These are phyloP conservation scores for Morone chrysops DNA, from an alignment of 2,113 vertebrate species.

Conservation along the genomic window DNA sequence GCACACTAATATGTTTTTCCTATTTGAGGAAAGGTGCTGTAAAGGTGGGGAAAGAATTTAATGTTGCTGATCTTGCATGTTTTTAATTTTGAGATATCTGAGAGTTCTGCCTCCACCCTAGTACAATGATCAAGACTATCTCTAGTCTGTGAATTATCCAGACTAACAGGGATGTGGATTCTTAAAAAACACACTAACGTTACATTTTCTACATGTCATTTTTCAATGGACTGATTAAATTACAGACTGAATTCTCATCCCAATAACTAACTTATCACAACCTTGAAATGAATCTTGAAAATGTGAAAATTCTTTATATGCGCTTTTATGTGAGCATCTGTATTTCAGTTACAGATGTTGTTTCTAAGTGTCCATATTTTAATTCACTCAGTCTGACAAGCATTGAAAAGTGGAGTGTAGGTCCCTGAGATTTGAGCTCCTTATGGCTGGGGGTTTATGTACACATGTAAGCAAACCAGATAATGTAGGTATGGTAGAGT, in stretches of 20 bases:
- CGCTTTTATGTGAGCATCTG: neutral
- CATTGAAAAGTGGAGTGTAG: constrained; percentile 2
- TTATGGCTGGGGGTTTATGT: constrained; percentile 6
- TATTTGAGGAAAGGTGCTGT: neutral
- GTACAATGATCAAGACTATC: neutral
- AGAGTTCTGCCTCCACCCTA: neutral
- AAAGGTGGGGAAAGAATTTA: neutral
- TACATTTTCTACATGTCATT: neutral
- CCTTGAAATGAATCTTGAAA: too few species aligned
- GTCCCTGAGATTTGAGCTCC: constrained; percentile 53
- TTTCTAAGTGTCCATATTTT: neutral
- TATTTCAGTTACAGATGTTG: neutral
- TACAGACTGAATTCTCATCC: neutral
- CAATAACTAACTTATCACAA: neutral
- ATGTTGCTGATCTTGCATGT: neutral
- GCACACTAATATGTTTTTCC: neutral
- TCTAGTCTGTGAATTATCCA: neutral
- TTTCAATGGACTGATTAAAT: neutral
- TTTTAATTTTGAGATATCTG: neutral
- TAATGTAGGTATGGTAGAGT: neutral
- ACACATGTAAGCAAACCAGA: neutral
- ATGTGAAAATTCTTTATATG: too few species aligned
- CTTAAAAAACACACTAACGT: neutral
- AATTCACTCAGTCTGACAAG: neutral
- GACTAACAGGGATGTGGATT: neutral